phyloP scores from a whole-genome alignment of 1,140 invertebrate genomes.

The Drosophila pachea region DNA sequence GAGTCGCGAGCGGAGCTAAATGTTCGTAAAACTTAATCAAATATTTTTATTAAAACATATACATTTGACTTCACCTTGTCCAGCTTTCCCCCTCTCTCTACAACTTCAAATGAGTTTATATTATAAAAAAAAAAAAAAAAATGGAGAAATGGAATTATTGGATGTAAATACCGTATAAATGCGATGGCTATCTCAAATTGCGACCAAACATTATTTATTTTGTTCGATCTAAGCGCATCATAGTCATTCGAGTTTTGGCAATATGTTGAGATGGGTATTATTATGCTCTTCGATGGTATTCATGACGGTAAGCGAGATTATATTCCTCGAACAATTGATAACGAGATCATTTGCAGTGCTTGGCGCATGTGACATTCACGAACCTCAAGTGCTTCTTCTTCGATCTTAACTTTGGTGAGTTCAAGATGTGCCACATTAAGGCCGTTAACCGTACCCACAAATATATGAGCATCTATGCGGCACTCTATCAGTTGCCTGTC shows the following conservation, averaged over 20 bases:
- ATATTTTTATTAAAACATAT: no score
- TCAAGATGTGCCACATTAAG: constrained; percentile 44
- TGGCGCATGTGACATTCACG: constrained; percentile 41
- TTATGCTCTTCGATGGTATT: background rate
- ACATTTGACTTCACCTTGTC: no score
- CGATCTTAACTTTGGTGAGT: background rate
- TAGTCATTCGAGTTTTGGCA: background rate
- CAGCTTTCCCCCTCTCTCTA: no score
- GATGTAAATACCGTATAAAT: constrained; percentile 2
- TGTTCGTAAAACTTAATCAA: no score
- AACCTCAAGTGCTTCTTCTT: constrained; percentile 44
- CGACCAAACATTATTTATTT: no score
- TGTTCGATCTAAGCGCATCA: no score
- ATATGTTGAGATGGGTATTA: constrained; percentile 1
- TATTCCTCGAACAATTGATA: background rate
- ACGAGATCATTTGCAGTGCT: background rate
- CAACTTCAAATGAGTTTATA: no score
- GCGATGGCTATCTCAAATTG: background rate
- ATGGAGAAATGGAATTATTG: background rate
- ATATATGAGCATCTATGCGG: constrained; percentile 26
- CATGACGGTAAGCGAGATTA: constrained; percentile 8
- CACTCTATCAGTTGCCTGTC: constrained; percentile 4
- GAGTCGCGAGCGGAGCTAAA: background rate
- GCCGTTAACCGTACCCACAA: constrained; percentile 57
- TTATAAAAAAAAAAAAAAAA: background rate